Evolutionary conservation across 1,140 invertebrate genomes (phyloP), one percentile per base, ranked within the genome.

Genomic region (Lineus longissimus): DNA sequence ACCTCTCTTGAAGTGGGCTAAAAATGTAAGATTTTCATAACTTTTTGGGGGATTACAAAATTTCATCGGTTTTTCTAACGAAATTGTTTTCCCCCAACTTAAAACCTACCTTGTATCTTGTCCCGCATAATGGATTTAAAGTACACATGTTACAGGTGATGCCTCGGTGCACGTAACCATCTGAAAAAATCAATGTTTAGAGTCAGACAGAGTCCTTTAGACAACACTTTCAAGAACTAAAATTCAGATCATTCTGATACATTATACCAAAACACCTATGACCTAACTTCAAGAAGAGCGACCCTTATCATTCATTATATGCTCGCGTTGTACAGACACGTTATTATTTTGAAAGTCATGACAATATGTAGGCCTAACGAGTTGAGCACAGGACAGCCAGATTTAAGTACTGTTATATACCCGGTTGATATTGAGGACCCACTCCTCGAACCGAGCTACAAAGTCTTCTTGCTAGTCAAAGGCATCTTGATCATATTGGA

Each of bases 41-140:
- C n/a, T n/a, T n/a, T n/a, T n/a, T n/a, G n/a, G n/a, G n/a, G n/a
- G n/a, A n/a, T n/a, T n/a, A n/a, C n/a, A n/a, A n/a, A n/a, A n/a
- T n/a, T n/a, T n/a, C n/a, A n/a, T n/a, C n/a, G n/a, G n/a, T n/a
- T n/a, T n/a, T n/a, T n/a, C n/a, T n/a, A n/a, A n/a, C n/a, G n/a
- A n/a, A n/a, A n/a, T n/a, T n/a, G n/a, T n/a, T n/a, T n/a, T n/a
- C n/a, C n/a, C n/a, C n/a, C n/a, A n/a, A n/a, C n/a, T n/a, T n/a
- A n/a, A n/a, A n/a, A 51, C 25, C 4, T 51, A 51, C 47, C 47
- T 51, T 51, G 47, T 51, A 51, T 51, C 47, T 51, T 6, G 25
- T 51, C n/a, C 47, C 47, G n/a, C 47, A 51, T 19, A 51, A 27
- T 9, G 47, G 47, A 23, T 19, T 51, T n/a, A 23, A n/a, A 51